A percentile compares a stretch with the other conserved stretches of the same genome.
These are phyloP conservation scores for Nyctibius grandis DNA, from an alignment of 2,797 vertebrate species.

Conservation along the genomic window DNA sequence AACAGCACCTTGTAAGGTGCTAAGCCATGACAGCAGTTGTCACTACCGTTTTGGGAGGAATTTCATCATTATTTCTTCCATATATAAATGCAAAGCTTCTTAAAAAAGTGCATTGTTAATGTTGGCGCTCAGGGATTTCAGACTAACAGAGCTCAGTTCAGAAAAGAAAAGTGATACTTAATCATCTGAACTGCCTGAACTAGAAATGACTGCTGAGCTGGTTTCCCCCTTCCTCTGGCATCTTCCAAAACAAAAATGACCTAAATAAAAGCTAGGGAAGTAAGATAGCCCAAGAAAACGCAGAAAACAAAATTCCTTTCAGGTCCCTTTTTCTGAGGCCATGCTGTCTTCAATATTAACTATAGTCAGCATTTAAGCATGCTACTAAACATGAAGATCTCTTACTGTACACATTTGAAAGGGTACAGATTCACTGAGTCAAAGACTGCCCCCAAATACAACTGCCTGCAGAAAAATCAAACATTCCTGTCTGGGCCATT, in stretches of 20 bases:
- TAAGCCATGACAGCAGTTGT: not conserved
- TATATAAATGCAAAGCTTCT: not conserved
- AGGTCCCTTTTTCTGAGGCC: not conserved
- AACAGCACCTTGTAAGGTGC: not conserved
- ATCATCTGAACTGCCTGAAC: not conserved
- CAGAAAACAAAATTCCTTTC: not conserved
- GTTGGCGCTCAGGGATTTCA: not conserved
- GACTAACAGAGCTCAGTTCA: not conserved
- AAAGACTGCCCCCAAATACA: not conserved
- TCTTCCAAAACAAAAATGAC: not conserved
- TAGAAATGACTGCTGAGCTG: not conserved
- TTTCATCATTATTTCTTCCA: not conserved
- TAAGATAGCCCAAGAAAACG: not conserved
- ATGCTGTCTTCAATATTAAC: not conserved
- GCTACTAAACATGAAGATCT: not conserved
- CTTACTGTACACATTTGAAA: not conserved
- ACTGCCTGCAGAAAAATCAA: not conserved
- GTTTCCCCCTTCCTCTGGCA: not conserved
- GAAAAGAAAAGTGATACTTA: not conserved
- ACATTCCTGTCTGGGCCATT: fast-evolving
- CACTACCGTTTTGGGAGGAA: not conserved
- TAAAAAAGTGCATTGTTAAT: not conserved
- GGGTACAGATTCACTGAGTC: not conserved
- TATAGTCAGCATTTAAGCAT: not conserved
- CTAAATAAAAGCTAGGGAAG: not conserved